Base-by-base conservation (phyloP, 1,140 invertebrate species). In the Diploscapter pachys region DNA sequence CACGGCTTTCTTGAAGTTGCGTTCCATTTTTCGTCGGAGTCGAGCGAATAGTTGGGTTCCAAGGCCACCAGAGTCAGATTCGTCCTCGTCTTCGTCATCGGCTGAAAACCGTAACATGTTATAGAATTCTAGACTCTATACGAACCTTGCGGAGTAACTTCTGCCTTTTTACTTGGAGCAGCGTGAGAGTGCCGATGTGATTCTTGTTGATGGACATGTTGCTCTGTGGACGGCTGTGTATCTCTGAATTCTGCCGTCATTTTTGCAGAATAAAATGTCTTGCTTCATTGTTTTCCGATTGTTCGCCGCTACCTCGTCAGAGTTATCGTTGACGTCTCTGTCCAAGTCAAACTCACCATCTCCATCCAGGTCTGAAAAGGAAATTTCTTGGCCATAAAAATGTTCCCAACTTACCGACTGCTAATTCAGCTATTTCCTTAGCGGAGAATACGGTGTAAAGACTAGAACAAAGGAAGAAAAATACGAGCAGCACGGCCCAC, bases 401-500 rank as follows among this genome's bases (percentile, higher is more conserved):
- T 4, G 48, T 53, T 50, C 51, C 11, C 9, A 49, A 55, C 74
- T 51, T 50, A 75, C 74, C 74, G 66, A 61, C 70, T 71, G 61
- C 57, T 56, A 70, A 56, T 49, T 71, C 74, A 53, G 55, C 74
- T 9, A 52, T 62, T n/a, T 71, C 74, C 59, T 75, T 75, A 11
- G 74, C 68, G 53, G 74, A 75, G 63, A 76, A 71, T 31, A 76
- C 62, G 31, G 75, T 71, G 51, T 76, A 76, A 11, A 76, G 55
- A 66, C 57, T 64, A 51, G 69, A 64, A 63, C 75, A 76, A 49
- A 76, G 54, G 31, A 76, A 71, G 31, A 71, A 53, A 64, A 76
- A 76, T 4, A 76, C 75, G 48, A 76, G 50, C 52, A 76, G 70
- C 9, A 76, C 75, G 51, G 66, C 66, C 75, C 75, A 76, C 4